These are phyloP conservation scores for Cyrtorhinus lividipennis DNA, from an alignment of 1,140 invertebrate genomes.

Conservation along the genomic window DNA sequence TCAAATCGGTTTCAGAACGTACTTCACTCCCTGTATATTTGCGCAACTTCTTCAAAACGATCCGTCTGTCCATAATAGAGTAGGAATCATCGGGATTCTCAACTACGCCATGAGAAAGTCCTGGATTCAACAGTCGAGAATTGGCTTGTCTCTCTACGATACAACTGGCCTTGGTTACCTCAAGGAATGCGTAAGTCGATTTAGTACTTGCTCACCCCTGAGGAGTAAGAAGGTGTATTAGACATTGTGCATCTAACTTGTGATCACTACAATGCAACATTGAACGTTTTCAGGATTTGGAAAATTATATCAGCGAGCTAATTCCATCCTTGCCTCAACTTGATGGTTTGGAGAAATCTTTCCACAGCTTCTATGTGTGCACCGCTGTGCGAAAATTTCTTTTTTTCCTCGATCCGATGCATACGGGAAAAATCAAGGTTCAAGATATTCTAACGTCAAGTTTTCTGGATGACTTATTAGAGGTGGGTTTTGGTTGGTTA, in stretches of 20 bases:
- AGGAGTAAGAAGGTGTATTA: no score
- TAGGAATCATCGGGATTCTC: conserved; percentile 41
- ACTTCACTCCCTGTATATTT: background rate
- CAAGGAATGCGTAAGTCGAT: conserved; percentile 44
- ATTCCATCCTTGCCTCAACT: conserved; percentile 81
- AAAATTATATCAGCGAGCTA: conserved; percentile 86
- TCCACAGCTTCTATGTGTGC: conserved; percentile 92
- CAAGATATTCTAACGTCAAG: conserved; percentile 80
- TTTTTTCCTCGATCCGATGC: conserved; percentile 83
- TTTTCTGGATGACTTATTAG: conserved; percentile 80
- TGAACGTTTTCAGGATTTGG: conserved; percentile 53
- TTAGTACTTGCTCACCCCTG: no score
- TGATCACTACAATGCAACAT: no score
- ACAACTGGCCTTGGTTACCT: conserved; percentile 82
- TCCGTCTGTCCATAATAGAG: background rate
- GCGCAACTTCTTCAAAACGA: background rate
- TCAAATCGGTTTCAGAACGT: background rate
- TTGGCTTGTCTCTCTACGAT: conserved; percentile 86
- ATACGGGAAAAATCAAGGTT: conserved; percentile 57
- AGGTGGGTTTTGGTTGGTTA: no score
- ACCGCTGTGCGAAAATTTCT: conserved; percentile 90
- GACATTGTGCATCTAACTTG: no score
- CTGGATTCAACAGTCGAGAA: conserved; percentile 84
- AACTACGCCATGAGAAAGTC: conserved; percentile 92
- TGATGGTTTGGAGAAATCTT: conserved; percentile 79